Evolutionary conservation across 2,797 vertebrate genomes (phyloP).

Genomic region (Micromesistius poutassou): DNA sequence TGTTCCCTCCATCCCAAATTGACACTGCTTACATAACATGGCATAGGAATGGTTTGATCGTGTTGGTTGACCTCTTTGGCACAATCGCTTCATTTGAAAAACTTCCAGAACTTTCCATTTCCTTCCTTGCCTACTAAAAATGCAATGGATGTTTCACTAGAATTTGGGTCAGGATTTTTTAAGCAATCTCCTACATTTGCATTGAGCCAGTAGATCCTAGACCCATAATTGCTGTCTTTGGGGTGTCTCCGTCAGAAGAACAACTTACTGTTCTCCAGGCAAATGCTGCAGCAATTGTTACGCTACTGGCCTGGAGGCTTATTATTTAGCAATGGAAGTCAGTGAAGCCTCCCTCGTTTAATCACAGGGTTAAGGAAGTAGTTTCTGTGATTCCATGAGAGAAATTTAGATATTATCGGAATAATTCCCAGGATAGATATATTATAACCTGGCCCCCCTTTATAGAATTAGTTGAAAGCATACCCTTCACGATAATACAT

Average conservation of each 20-base stretch:
- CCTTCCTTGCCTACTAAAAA: no score
- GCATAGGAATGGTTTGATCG: no score
- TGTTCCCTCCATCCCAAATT: no score
- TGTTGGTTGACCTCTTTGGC: no score
- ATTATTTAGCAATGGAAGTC: slow-evolving; percentile 16
- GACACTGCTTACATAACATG: no score
- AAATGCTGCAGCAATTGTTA: background rate
- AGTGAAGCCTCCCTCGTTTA: background rate
- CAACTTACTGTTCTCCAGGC: background rate
- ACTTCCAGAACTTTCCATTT: no score
- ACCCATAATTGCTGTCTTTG: slow-evolving; percentile 7
- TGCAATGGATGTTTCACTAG: no score
- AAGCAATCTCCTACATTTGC: slow-evolving; percentile 5
- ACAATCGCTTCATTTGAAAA: no score
- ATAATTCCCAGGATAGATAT: background rate
- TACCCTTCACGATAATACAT: slow-evolving; percentile 7
- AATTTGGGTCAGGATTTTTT: slow-evolving; percentile 7
- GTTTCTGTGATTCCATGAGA: slow-evolving; percentile 3
- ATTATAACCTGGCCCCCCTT: background rate
- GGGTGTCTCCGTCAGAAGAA: background rate
- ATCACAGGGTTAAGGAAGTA: slow-evolving; percentile 11
- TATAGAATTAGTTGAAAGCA: slow-evolving; percentile 10
- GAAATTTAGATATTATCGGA: slow-evolving; percentile 15
- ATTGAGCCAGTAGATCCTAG: background rate
- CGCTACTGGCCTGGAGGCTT: slow-evolving; percentile 1